Conservation (phyloP, 2,797 vertebrate genomes). For the Neomorphus geoffroyi region DNA sequence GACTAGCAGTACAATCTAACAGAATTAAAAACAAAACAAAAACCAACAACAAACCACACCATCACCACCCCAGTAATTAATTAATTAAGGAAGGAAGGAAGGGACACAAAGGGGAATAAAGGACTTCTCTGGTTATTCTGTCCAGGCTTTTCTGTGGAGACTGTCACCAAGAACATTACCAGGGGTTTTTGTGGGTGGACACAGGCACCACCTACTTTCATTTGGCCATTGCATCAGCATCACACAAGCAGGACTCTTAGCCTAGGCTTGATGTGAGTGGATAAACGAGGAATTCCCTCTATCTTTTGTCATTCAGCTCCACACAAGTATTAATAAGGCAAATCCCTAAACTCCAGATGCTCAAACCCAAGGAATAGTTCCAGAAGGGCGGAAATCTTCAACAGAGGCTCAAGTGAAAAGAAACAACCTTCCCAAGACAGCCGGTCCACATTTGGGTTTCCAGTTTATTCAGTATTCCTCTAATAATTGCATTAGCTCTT, state of each 20-base stretch:
- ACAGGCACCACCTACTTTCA: not conserved
- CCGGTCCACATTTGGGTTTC: not conserved
- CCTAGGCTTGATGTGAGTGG: not conserved
- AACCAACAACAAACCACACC: not conserved
- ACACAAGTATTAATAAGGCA: not conserved
- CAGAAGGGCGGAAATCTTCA: not conserved
- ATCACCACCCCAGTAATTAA: no score
- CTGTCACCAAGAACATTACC: not conserved
- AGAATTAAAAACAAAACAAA: not conserved
- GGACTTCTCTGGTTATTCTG: not conserved
- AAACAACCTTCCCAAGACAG: not conserved
- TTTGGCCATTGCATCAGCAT: not conserved
- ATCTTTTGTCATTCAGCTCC: not conserved
- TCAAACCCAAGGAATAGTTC: not conserved
- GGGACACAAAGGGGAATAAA: not conserved
- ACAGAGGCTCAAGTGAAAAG: not conserved
- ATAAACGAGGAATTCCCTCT: not conserved
- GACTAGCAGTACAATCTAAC: not conserved
- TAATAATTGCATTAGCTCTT: constrained; percentile 53
- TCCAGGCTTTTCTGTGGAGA: not conserved
- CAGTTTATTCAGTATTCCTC: constrained; percentile 6
- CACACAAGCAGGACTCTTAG: not conserved
- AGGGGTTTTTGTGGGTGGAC: not conserved
- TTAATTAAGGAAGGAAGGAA: not conserved
- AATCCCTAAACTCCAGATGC: not conserved